These are phyloP conservation scores for Trichopria drosophilae DNA, from an alignment of 2,888 invertebrate genomes.

Conservation along the genomic window DNA sequence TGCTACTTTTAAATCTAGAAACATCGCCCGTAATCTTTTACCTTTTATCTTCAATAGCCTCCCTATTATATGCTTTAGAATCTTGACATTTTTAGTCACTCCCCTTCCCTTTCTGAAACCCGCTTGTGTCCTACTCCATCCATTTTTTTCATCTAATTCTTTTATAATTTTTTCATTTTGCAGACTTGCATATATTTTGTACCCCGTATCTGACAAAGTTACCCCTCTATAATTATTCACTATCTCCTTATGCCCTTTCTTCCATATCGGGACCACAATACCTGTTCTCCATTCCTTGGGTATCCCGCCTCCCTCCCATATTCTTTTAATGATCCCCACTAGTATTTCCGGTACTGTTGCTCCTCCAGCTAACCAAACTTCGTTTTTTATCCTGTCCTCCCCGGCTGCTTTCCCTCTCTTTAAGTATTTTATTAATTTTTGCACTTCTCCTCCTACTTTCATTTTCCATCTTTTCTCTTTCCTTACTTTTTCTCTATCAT, in stretches of 20 bases:
- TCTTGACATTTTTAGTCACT: background rate
- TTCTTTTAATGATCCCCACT: background rate
- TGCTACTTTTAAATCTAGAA: background rate
- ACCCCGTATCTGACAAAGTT: background rate
- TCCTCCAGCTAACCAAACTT: background rate
- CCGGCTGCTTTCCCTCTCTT: background rate
- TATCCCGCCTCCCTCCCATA: background rate
- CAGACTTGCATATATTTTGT: slow-evolving; percentile 3
- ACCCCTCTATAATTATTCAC: background rate
- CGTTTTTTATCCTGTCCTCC: background rate
- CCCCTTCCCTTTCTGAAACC: background rate
- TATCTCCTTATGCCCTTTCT: background rate
- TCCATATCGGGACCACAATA: no score
- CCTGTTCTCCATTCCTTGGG: background rate
- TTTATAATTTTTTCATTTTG: slow-evolving; percentile 1
- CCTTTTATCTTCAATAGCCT: background rate
- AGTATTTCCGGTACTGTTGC: background rate
- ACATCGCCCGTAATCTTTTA: background rate
- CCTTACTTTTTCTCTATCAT: no score
- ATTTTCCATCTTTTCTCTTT: no score
- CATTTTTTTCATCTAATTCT: slow-evolving; percentile 4
- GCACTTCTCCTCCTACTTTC: no score
- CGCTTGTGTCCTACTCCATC: background rate
- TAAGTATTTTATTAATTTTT: no score
- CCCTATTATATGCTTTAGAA: background rate